A percentile compares a stretch with the other conserved stretches of the same genome.
Evolutionary conservation across 2,797 vertebrate species (phyloP).

Genomic region (Salmo trutta): DNA sequence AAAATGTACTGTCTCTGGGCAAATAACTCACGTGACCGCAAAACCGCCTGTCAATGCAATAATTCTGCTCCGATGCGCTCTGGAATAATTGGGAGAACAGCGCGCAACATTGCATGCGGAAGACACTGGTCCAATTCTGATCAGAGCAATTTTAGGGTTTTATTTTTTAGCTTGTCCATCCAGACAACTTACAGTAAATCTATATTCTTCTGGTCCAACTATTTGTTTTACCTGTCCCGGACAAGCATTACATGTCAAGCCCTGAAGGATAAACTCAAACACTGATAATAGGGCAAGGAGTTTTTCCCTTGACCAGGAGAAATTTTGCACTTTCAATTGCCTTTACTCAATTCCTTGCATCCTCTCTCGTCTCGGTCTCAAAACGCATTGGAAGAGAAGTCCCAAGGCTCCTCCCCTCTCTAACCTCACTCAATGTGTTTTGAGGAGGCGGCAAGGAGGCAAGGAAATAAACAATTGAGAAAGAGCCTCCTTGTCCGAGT

Average conservation of each 20-base stretch:
- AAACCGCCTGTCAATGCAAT: too few species aligned
- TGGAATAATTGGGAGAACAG: too few species aligned
- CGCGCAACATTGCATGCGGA: too few species aligned
- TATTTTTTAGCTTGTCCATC: too few species aligned
- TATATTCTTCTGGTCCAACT: conserved; percentile 77
- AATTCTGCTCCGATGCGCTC: too few species aligned
- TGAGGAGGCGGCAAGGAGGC: neutral
- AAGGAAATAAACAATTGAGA: neutral
- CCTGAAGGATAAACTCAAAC: neutral
- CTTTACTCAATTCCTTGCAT: neutral
- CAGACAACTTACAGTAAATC: too few species aligned
- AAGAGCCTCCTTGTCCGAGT: neutral
- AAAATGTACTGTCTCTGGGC: neutral
- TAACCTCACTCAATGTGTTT: neutral
- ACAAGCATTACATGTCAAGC: neutral
- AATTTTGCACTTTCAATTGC: neutral
- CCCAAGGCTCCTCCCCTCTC: neutral
- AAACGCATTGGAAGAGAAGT: neutral
- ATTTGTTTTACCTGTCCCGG: conserved; percentile 67
- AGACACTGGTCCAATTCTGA: too few species aligned
- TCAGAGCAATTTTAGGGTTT: too few species aligned
- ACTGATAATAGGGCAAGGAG: neutral
- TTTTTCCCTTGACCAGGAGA: too few species aligned
- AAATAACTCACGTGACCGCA: too few species aligned
- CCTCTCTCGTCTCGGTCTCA: neutral